Evolutionary conservation across 2,113 vertebrate species (phyloP).

Genomic region (Pelmatolapia mariae): DNA sequence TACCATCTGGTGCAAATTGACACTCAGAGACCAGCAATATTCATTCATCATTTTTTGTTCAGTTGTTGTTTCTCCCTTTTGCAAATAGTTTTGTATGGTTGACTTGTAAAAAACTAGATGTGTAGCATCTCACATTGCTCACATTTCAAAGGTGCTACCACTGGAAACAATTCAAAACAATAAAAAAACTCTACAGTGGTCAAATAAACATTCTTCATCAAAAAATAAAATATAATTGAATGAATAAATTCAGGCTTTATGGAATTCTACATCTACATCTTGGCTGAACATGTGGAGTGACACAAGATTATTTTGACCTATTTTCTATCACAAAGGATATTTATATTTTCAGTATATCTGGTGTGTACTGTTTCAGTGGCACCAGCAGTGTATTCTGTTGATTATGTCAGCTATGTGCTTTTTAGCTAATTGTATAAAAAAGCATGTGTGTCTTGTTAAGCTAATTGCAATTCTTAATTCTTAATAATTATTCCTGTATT

Average conservation of each 20-base stretch:
- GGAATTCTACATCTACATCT: not conserved
- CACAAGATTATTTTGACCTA: not conserved
- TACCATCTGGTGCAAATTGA: not conserved
- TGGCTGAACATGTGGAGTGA: not conserved
- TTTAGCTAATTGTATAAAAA: not conserved
- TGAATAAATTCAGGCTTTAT: not conserved
- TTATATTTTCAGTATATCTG: not conserved
- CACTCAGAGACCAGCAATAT: not conserved
- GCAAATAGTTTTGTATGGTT: not conserved
- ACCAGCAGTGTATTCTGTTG: not conserved
- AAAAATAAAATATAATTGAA: not conserved
- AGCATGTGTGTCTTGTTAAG: not conserved
- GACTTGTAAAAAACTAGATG: not conserved
- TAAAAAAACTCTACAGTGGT: not conserved
- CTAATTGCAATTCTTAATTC: not conserved
- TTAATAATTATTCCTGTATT: not conserved
- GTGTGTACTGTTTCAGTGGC: not conserved
- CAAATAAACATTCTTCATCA: not conserved
- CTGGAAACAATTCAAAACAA: not conserved
- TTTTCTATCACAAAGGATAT: not conserved
- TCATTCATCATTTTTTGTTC: not conserved
- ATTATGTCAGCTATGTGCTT: not conserved
- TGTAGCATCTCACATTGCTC: not conserved
- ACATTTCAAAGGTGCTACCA: not conserved
- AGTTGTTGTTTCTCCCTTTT: not conserved